A percentile compares a stretch with the other conserved stretches of the same genome.
phyloP scores from a whole-genome alignment of 2,113 vertebrate species.

The Phyllostomus discolor region DNA sequence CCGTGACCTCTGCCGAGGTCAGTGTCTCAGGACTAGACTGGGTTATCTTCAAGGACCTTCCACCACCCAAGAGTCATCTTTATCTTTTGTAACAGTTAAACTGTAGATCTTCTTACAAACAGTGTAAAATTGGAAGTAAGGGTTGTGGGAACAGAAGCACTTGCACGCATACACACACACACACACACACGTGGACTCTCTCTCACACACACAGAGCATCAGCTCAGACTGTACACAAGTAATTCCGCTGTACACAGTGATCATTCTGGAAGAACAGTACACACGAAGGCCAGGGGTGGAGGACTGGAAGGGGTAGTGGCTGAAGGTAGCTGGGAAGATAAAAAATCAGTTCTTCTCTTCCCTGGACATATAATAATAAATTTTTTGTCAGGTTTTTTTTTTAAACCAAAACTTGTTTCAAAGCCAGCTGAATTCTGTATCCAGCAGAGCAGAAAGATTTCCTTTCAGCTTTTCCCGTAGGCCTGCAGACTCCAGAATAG shows the following conservation, averaged over 20 bases:
- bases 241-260: background rate
- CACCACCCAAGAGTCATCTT: background rate
- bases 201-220: background rate
- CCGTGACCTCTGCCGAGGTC: background rate
- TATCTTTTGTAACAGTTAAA: background rate
- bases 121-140: background rate
- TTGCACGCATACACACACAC: rapidly evolving
- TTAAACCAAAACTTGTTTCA: constrained; percentile 14
- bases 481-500: background rate
- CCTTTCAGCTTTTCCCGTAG: background rate
- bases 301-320: rapidly evolving
- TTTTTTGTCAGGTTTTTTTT: constrained; percentile 19
- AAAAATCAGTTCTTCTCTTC: background rate
- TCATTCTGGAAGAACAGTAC: background rate
- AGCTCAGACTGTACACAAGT: background rate
- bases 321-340: background rate
- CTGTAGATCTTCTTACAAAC: background rate
- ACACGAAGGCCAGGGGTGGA: background rate
- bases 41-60: background rate
- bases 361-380: background rate
- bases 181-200: too few species aligned
- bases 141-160: background rate
- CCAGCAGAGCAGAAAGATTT: background rate
- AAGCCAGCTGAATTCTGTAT: constrained; percentile 25
- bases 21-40: background rate